These are phyloP conservation scores for Tenodera sinensis DNA, from an alignment of 2,888 invertebrate species.

Conservation along the genomic window DNA sequence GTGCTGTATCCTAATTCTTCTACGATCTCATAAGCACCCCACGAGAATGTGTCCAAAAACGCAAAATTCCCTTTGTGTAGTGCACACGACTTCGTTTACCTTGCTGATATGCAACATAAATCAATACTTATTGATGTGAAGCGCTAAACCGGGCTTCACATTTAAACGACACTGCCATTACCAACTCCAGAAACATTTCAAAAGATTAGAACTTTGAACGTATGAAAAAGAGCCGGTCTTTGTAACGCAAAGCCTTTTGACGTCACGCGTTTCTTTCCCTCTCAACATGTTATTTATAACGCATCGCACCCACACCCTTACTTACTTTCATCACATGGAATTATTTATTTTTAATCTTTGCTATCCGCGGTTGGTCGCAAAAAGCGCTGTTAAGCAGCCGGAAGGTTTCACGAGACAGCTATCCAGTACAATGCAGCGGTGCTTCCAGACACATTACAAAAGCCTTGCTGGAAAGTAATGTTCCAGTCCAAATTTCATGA, in stretches of 20 bases:
- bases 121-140: not conserved
- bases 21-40: too few relatives aligned
- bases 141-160: not conserved
- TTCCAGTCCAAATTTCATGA: not conserved
- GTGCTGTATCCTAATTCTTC: too few relatives aligned
- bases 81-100: too few relatives aligned
- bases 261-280: not conserved
- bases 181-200: not conserved
- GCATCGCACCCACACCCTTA: not conserved
- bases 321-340: not conserved
- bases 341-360: not conserved
- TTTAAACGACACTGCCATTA: not conserved
- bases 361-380: not conserved
- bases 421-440: not conserved
- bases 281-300: not conserved
- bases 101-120: not conserved
- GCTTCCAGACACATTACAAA: not conserved
- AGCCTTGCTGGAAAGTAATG: not conserved
- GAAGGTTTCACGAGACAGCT: not conserved
- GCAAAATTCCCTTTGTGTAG: too few relatives aligned
- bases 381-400: not conserved
- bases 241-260: not conserved
- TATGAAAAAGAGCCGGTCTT: not conserved
- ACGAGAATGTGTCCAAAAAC: too few relatives aligned
- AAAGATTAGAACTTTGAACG: not conserved